A percentile compares a stretch with the other conserved stretches of the same genome.
Evolutionary conservation across 1,140 invertebrate species (phyloP).

Genomic region (Paraescarpia echinospica): DNA sequence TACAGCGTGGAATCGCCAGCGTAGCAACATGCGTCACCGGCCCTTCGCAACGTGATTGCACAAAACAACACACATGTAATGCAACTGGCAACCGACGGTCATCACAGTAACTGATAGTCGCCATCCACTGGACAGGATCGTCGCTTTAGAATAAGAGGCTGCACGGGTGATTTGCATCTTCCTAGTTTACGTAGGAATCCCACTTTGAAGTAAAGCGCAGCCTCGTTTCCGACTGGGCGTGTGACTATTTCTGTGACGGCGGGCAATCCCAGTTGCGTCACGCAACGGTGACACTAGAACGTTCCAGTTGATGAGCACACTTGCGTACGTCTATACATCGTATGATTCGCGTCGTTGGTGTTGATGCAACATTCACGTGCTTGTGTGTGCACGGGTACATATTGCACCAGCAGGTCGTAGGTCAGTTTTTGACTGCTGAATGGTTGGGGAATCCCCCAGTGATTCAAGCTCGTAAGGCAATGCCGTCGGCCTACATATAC

Average conservation of each 20-base stretch:
- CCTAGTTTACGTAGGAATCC: not conserved
- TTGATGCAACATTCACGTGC: not conserved
- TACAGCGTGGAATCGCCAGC: not conserved
- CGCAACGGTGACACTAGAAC: not conserved
- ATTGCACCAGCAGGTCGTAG: not conserved
- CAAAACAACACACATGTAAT: not conserved
- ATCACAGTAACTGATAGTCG: not conserved
- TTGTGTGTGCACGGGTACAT: not conserved
- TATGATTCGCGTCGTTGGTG: not conserved
- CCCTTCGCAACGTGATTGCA: not conserved
- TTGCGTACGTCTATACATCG: not conserved
- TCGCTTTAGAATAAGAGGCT: not conserved
- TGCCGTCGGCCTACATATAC: not conserved
- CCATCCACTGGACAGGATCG: not conserved
- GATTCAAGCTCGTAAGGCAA: not conserved
- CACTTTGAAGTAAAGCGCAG: not conserved
- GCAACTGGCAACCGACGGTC: not conserved
- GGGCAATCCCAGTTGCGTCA: not conserved
- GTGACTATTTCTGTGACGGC: not conserved
- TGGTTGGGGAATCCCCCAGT: not conserved
- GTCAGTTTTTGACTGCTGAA: not conserved
- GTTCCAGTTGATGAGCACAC: not conserved
- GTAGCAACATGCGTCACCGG: not conserved
- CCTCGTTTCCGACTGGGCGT: not conserved
- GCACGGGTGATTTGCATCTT: not conserved